Base-by-base conservation (phyloP, 2,797 vertebrate genomes). In the Nyctibius grandis region DNA sequence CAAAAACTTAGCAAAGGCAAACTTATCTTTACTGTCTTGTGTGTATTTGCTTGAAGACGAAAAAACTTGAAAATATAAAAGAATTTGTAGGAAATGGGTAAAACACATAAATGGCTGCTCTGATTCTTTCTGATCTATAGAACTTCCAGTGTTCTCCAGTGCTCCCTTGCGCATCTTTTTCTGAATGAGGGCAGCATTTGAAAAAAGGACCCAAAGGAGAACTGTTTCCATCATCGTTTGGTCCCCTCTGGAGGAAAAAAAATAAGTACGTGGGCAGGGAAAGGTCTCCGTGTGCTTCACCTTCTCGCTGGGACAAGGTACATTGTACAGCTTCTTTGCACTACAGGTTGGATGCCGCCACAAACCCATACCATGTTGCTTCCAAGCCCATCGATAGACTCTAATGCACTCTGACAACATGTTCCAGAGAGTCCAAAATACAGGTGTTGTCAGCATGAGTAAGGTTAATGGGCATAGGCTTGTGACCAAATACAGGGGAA, bases 1-100 rank as follows among this genome's bases (percentile, higher is more conserved):
- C 56, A 67, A 95, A 94, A 83, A 56, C 26, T 88, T 88, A 65
- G 83, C 67, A 28, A 67, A 89, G 72, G 20, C 29, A 78, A 88
- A 54, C 53, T 82, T 87, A 57, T 12, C 12, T 81, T 80, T 72
- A 63, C 21, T 53, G 19, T 82, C 50, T 36, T 5, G 2, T 31
- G 19, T 82, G 17, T 73, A 44, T 76, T 91, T 92, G 8, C 12
- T 91, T 83, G 69, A 65, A 61, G 47, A 84, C 25, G 4, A 83
- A 92, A 85, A 61, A 19, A 3, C 18, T 31, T 64, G 28, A 72
- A 95, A 77, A 77, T n/a, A 42, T 12, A 48, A 75, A 89, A 77
- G 4, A 47, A 86, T 36, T 88, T 61, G 22, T 72, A 69, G 50
- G 44, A 51, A 61, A 63, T 65, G 20, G 15, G 17, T 47, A 65